Conservation (phyloP, 1,140 invertebrate species). For the Paramacrobiotus metropolitanus region DNA sequence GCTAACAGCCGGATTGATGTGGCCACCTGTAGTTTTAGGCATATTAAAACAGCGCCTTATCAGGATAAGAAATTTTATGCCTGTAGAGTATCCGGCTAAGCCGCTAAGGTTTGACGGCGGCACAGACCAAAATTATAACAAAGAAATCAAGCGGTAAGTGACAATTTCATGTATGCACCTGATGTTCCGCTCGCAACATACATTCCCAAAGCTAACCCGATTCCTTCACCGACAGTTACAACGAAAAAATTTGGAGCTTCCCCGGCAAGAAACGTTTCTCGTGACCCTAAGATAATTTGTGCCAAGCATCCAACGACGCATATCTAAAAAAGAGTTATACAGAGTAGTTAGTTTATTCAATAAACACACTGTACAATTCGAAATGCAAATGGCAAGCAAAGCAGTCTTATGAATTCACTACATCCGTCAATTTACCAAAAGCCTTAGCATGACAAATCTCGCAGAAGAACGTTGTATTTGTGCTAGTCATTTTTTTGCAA, state of each 20-base stretch:
- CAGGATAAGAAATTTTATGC: not conserved
- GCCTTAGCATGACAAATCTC: no score
- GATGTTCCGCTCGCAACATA: conserved; percentile 20
- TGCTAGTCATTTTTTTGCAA: no score
- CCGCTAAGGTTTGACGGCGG: no score
- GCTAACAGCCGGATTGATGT: conserved; percentile 32
- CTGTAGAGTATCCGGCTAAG: not conserved
- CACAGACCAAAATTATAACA: not conserved
- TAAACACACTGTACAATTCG: no score
- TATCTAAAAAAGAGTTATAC: not conserved
- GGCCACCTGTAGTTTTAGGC: no score
- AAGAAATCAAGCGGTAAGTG: not conserved
- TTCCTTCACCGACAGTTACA: conserved; percentile 13
- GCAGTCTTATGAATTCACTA: no score
- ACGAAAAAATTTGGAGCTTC: not conserved
- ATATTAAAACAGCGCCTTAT: not conserved
- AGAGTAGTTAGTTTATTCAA: not conserved
- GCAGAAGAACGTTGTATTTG: no score
- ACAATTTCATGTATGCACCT: conserved; percentile 16
- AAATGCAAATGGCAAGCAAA: no score
- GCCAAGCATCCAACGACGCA: not conserved
- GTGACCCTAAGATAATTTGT: not conserved
- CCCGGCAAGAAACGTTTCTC: not conserved
- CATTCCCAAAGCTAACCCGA: conserved; percentile 23
- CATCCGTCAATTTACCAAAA: no score